These are phyloP conservation scores for Glossosoma conforme DNA, from an alignment of 1,140 invertebrate genomes.

Conservation along the genomic window DNA sequence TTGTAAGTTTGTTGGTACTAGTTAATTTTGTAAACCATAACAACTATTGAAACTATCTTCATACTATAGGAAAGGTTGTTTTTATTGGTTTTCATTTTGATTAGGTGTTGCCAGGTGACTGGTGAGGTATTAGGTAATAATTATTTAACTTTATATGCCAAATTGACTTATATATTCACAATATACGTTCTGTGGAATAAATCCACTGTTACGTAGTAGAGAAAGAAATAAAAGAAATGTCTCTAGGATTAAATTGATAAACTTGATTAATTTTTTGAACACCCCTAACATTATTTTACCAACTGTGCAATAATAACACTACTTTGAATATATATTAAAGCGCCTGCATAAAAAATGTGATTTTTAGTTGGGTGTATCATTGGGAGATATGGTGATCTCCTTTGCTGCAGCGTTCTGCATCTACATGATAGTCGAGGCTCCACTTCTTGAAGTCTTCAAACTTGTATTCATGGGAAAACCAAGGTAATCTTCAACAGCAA, in stretches of 20 bases:
- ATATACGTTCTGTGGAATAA: neutral
- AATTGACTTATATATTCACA: neutral
- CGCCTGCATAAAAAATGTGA: too few species aligned
- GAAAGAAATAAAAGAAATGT: neutral
- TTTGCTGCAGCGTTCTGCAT: conserved; percentile 10
- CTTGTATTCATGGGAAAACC: neutral
- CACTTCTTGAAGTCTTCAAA: conserved; percentile 5
- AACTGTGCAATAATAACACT: neutral
- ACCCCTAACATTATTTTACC: neutral
- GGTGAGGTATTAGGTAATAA: neutral
- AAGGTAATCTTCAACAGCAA: neutral
- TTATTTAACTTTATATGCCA: neutral
- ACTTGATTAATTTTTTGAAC: neutral
- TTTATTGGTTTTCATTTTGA: neutral
- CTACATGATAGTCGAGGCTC: conserved; percentile 17
- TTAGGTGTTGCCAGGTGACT: neutral
- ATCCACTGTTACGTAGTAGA: neutral
- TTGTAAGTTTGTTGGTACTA: neutral
- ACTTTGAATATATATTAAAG: conserved; percentile 2
- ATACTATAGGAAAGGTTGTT: neutral
- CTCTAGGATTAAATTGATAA: neutral
- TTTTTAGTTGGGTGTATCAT: conserved; percentile 11
- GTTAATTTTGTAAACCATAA: neutral
- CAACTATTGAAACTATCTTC: neutral
- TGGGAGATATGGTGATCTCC: conserved; percentile 20